Percentiles rank a stretch among this genome's conserved stretches.
phyloP scores from a whole-genome alignment of 2,888 invertebrate genomes.

The Ctenicera cuprea region DNA sequence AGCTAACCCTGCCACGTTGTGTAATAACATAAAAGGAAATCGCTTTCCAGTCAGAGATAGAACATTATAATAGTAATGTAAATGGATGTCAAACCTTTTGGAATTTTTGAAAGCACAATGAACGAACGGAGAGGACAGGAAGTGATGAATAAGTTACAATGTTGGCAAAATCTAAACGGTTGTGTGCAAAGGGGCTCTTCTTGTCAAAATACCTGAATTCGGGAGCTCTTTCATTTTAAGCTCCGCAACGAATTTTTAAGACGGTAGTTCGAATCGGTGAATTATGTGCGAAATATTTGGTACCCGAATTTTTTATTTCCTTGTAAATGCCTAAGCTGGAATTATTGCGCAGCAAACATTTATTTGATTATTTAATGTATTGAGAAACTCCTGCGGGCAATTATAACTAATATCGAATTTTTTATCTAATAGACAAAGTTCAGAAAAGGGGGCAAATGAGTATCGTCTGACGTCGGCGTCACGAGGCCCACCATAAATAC shows the following conservation, averaged over 20 bases:
- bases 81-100: conserved; percentile 10
- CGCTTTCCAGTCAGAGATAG: neutral
- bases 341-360: no score
- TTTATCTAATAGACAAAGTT: no score
- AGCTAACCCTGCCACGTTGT: conserved; percentile 1
- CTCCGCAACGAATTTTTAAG: conserved; percentile 62
- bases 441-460: no score
- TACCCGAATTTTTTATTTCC: conserved; percentile 12
- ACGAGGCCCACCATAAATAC: no score
- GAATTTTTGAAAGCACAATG: conserved; percentile 17
- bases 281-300: conserved; percentile 57
- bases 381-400: no score
- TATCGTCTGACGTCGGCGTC: no score
- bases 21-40: conserved; percentile 26
- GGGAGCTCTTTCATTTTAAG: conserved; percentile 54
- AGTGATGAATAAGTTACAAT: conserved; percentile 45
- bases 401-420: no score
- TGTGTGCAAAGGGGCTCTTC: conserved; percentile 51
- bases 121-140: conserved; percentile 35
- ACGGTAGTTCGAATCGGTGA: conserved; percentile 62
- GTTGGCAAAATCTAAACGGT: conserved; percentile 42
- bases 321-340: no score
- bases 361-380: no score
- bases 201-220: conserved; percentile 54
- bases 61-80: conserved; percentile 7